These are phyloP conservation scores for Mycteria americana DNA, from an alignment of 2,797 vertebrate species.

Conservation along the genomic window DNA sequence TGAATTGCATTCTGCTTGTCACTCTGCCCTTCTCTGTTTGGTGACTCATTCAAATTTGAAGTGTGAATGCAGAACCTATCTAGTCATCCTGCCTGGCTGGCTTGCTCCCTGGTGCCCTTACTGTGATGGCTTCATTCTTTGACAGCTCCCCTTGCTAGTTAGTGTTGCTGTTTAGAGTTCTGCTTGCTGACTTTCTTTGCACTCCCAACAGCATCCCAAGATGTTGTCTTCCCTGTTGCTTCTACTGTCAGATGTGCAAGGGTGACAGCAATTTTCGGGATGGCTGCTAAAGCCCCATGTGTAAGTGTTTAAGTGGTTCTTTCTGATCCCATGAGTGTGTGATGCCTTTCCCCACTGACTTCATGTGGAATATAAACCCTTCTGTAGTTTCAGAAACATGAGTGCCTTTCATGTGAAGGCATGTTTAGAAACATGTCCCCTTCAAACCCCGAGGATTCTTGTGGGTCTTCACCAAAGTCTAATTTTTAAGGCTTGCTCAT, in stretches of 20 bases:
- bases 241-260: not conserved
- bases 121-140: not conserved
- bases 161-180: not conserved
- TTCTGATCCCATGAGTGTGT: rapidly evolving
- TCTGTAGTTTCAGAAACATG: not conserved
- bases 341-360: not conserved
- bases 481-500: not conserved
- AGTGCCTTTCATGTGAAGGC: not conserved
- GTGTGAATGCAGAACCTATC: not conserved
- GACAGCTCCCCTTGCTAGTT: not conserved
- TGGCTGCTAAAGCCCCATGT: not conserved
- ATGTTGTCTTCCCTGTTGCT: not conserved
- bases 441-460: not conserved
- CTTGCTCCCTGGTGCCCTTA: not conserved
- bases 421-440: not conserved
- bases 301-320: not conserved
- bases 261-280: not conserved
- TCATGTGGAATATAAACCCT: not conserved
- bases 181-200: not conserved
- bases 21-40: not conserved
- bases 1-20: not conserved
- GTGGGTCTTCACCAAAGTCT: not conserved
- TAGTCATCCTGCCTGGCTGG: not conserved
- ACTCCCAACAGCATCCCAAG: not conserved
- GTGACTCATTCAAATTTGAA: not conserved